Percentiles rank a stretch among this genome's conserved stretches.
These are phyloP conservation scores for Sapayoa aenigma DNA, from an alignment of 2,113 vertebrate genomes.

Conservation along the genomic window DNA sequence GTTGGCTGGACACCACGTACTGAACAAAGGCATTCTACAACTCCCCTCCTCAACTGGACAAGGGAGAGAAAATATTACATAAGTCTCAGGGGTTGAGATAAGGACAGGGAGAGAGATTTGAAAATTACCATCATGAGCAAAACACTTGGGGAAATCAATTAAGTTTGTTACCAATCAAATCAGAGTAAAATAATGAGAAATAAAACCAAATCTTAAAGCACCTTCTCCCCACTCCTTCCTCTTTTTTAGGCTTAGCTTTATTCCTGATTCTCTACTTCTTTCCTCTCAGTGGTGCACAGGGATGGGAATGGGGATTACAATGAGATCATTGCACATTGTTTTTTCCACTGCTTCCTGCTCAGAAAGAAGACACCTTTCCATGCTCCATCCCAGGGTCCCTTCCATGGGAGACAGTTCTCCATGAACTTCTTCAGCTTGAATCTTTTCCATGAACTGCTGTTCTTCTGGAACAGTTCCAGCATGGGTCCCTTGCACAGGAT, in stretches of 20 bases:
- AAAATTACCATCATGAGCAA: neutral
- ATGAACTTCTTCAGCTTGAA: neutral
- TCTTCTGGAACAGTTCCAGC: neutral
- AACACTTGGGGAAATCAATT: neutral
- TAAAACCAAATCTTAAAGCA: neutral
- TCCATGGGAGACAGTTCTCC: neutral
- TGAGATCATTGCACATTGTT: neutral
- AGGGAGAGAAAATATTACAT: neutral
- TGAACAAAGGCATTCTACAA: neutral
- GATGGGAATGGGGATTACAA: neutral
- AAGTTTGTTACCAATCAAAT: neutral
- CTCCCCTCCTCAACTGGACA: neutral
- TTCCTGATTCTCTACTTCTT: neutral
- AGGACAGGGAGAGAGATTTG: neutral
- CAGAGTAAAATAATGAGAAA: neutral
- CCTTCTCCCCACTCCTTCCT: neutral
- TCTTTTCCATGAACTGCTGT: neutral
- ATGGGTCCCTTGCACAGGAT: neutral
- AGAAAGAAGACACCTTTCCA: accelerated
- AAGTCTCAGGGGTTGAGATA: neutral
- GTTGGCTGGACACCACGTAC: neutral
- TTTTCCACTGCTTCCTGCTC: neutral
- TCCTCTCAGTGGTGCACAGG: too few relatives aligned
- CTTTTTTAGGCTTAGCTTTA: neutral
- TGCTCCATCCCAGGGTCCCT: neutral